phyloP scores from a whole-genome alignment of 2,888 invertebrate genomes.

The Sinelater perroti region DNA sequence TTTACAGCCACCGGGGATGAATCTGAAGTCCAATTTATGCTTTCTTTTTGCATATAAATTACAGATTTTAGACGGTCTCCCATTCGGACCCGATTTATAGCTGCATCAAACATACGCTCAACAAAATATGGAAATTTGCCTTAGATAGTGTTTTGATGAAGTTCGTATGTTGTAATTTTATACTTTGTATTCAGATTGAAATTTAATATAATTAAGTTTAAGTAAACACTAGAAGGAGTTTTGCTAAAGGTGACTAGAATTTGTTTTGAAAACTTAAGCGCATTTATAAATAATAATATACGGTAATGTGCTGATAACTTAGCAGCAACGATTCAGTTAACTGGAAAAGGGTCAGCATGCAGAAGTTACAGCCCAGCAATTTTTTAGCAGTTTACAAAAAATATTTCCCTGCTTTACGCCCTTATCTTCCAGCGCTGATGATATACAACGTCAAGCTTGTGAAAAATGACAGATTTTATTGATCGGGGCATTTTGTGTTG shows the following conservation, averaged over 20 bases:
- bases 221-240: no score
- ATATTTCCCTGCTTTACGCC: constrained; percentile 3
- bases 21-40: constrained; percentile 44
- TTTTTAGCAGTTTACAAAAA: no score
- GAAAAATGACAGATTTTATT: constrained; percentile 14
- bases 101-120: constrained; percentile 37
- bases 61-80: constrained; percentile 39
- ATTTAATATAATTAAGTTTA: no score
- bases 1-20: constrained; percentile 42
- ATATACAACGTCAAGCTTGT: constrained; percentile 7
- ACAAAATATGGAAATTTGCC: constrained; percentile 39
- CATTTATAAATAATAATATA: no score
- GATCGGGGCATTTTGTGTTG: constrained; percentile 12
- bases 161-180: constrained; percentile 29
- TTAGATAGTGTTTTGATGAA: constrained; percentile 33
- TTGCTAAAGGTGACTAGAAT: no score
- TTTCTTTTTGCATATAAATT: constrained; percentile 44
- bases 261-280: no score
- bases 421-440: constrained; percentile 11
- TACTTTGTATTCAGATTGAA: no score
- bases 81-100: constrained; percentile 38
- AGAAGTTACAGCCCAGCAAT: no score
- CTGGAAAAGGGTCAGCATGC: constrained; percentile 6
- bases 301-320: no score
- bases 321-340: no score